Conservation (phyloP, 2,888 invertebrate genomes). For the Cordilura impudica region DNA sequence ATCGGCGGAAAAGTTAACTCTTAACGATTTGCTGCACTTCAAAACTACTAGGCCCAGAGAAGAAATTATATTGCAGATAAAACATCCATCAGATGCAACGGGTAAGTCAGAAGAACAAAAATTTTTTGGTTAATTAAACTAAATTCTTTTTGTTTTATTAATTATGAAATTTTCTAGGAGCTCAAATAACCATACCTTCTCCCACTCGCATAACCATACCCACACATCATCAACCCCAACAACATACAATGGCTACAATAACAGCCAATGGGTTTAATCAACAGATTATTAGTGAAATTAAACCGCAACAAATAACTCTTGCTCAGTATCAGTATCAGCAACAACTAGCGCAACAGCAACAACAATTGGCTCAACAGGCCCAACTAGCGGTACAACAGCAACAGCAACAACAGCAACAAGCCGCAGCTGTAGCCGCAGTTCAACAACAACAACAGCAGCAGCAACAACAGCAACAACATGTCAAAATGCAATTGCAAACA, state of each 20-base stretch:
- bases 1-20: conserved; percentile 75
- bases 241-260: conserved; percentile 74
- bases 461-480: conserved; percentile 65
- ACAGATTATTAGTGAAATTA: conserved; percentile 75
- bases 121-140: neutral
- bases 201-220: conserved; percentile 70
- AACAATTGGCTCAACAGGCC: conserved; percentile 60
- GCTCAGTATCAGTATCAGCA: conserved; percentile 73
- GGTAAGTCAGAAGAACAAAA: conserved; percentile 59
- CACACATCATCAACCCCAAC: conserved; percentile 67
- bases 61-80: conserved; percentile 75
- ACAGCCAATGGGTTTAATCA: conserved; percentile 74
- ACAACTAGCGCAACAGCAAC: conserved; percentile 65
- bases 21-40: conserved; percentile 75
- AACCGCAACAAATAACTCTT: conserved; percentile 73
- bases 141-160: neutral
- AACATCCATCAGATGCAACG: conserved; percentile 73
- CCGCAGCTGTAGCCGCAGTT: conserved; percentile 55
- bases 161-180: conserved; percentile 68
- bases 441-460: conserved; percentile 63
- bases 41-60: conserved; percentile 74
- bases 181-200: conserved; percentile 74
- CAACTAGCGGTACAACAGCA: conserved; percentile 68
- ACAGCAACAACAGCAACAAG: conserved; percentile 66
- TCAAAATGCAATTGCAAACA: conserved; percentile 72